These are phyloP conservation scores for Geotrupes spiniger DNA, from an alignment of 2,888 invertebrate genomes.

Conservation along the genomic window DNA sequence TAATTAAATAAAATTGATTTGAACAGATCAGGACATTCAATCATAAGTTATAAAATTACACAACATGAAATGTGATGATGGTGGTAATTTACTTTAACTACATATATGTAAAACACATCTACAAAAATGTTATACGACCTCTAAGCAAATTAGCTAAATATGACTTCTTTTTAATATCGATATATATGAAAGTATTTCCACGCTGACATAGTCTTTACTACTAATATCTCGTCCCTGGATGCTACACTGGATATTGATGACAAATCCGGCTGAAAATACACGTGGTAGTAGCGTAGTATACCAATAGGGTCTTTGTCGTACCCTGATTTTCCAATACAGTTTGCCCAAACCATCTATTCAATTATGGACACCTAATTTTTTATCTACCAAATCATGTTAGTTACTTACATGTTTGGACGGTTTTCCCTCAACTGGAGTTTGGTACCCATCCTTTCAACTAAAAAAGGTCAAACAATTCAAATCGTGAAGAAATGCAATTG, in stretches of 20 bases:
- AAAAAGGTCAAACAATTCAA: constrained; percentile 1
- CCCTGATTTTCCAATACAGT: constrained; percentile 58
- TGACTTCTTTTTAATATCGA: constrained; percentile 1
- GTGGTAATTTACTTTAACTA: too few relatives aligned
- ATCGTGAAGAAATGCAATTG: constrained; percentile 21
- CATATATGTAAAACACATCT: too few relatives aligned
- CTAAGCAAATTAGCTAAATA: too few relatives aligned
- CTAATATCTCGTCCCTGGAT: constrained; percentile 71
- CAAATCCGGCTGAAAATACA: constrained; percentile 54
- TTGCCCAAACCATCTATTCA: constrained; percentile 40
- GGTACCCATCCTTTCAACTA: constrained; percentile 18
- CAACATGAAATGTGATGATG: too few relatives aligned
- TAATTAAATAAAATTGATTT: too few relatives aligned
- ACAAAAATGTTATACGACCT: too few relatives aligned
- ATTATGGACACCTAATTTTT: too few relatives aligned
- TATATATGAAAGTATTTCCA: constrained; percentile 10
- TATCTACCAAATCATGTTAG: too few relatives aligned
- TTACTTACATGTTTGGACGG: not conserved
- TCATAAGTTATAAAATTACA: too few relatives aligned
- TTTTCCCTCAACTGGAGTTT: not conserved
- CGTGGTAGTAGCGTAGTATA: constrained; percentile 51
- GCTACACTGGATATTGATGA: constrained; percentile 67
- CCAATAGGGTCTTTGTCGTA: constrained; percentile 60
- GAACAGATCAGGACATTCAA: too few relatives aligned
- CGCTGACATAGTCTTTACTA: not conserved